Conservation (phyloP, 2,888 invertebrate genomes). For the Geotrupes spiniger region DNA sequence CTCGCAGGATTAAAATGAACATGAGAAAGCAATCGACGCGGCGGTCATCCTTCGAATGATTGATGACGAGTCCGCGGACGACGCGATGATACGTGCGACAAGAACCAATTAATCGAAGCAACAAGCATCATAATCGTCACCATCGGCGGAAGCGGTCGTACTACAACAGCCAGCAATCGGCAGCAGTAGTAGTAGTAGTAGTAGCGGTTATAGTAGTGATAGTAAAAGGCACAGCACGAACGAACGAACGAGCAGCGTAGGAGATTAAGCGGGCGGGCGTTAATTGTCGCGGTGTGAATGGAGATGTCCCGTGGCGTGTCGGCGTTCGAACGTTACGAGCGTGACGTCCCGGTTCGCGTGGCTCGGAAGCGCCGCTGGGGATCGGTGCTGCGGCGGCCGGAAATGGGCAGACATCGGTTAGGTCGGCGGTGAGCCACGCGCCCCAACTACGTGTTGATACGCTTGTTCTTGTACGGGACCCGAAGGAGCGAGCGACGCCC, state of each 20-base stretch:
- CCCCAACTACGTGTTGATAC: conserved; percentile 45
- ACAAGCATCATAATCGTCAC: too few relatives aligned
- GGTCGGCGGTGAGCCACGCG: conserved; percentile 43
- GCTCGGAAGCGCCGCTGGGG: conserved; percentile 42
- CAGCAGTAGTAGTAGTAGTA: too few relatives aligned
- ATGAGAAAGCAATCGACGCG: too few relatives aligned
- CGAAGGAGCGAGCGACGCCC: conserved; percentile 4
- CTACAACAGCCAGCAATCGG: too few relatives aligned
- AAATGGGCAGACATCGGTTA: conserved; percentile 48
- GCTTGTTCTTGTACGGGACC: conserved; percentile 34
- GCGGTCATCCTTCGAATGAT: too few relatives aligned
- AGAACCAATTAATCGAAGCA: too few relatives aligned
- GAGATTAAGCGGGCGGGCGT: conserved; percentile 35
- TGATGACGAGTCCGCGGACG: too few relatives aligned
- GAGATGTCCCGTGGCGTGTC: conserved; percentile 40
- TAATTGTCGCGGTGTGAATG: conserved; percentile 41
- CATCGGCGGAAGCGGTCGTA: too few relatives aligned
- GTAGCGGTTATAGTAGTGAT: not conserved
- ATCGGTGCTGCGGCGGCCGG: conserved; percentile 34
- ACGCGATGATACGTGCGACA: too few relatives aligned
- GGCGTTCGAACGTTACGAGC: conserved; percentile 35
- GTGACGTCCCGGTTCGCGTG: conserved; percentile 42
- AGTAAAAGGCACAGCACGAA: conserved; percentile 9
- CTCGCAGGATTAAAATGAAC: too few relatives aligned
- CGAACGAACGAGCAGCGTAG: conserved; percentile 10